Evolutionary conservation across 2,113 vertebrate genomes (phyloP).

Genomic region (Cyanoderma ruficeps): DNA sequence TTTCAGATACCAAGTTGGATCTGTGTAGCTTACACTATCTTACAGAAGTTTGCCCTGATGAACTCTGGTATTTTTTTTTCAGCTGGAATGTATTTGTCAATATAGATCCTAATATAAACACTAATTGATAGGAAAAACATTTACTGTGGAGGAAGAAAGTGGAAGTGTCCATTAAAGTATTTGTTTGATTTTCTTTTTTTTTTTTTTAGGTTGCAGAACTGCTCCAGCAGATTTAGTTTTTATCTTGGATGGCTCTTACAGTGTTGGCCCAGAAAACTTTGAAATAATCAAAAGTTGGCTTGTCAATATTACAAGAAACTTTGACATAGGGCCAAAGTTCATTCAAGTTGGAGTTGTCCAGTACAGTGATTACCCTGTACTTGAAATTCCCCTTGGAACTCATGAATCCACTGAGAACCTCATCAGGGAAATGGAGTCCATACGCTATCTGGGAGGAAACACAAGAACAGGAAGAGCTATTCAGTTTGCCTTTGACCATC

Average conservation of each 20-base stretch:
- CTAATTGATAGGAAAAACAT: not conserved
- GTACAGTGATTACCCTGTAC: conserved; percentile 90
- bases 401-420: conserved; percentile 81
- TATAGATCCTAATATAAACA: not conserved
- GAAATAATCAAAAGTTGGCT: conserved; percentile 97
- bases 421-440: conserved; percentile 84
- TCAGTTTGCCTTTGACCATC: conserved; percentile 88
- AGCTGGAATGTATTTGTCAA: not conserved
- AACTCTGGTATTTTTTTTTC: not conserved
- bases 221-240: conserved; percentile 94
- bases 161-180: not conserved
- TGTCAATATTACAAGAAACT: conserved; percentile 92
- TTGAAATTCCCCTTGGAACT: conserved; percentile 91
- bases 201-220: conserved; percentile 87
- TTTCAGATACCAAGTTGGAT: not conserved
- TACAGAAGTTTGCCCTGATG: not conserved
- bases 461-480: conserved; percentile 93
- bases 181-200: not conserved
- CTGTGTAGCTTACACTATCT: not conserved
- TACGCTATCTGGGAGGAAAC: conserved; percentile 94
- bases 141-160: not conserved
- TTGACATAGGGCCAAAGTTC: conserved; percentile 94
- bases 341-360: conserved; percentile 96
- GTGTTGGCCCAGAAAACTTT: conserved; percentile 94
- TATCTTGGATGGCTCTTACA: conserved; percentile 96